Conservation (phyloP, 2,888 invertebrate species). For the Calliphora vomitoria region DNA sequence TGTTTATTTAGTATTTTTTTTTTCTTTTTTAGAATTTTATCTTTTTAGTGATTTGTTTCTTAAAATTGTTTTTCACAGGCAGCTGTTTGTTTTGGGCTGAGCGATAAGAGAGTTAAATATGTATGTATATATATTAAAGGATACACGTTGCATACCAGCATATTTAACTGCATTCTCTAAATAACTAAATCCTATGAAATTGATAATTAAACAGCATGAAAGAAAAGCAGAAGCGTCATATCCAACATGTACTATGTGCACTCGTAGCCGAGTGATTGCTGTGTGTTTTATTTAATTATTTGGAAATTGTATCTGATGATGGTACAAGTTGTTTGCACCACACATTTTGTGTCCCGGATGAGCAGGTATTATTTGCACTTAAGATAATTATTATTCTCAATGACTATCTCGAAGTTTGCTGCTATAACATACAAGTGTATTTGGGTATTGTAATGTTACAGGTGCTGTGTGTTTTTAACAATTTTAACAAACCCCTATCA, state of each 20-base stretch:
- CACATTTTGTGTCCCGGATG: neutral
- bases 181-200: conserved; percentile 22
- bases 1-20: conserved; percentile 19
- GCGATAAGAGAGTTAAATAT: conserved; percentile 37
- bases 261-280: neutral
- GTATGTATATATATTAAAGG: neutral
- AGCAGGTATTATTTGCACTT: conserved; percentile 53
- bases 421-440: conserved; percentile 15
- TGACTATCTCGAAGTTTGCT: conserved; percentile 6
- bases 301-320: conserved; percentile 14
- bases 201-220: conserved; percentile 66
- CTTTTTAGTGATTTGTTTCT: conserved; percentile 9
- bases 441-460: conserved; percentile 6
- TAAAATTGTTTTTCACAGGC: conserved; percentile 18
- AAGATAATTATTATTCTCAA: conserved; percentile 36
- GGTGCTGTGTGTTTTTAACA: neutral
- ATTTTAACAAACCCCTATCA: conserved; percentile 25
- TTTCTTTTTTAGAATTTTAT: conserved; percentile 7
- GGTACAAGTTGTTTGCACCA: conserved; percentile 1
- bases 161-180: conserved; percentile 6
- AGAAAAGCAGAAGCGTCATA: conserved; percentile 15
- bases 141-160: conserved; percentile 27
- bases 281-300: conserved; percentile 23
- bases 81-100: conserved; percentile 47
- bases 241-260: neutral